Base-by-base conservation (phyloP, 2,888 invertebrate genomes). In the Sthenelais limicola region DNA sequence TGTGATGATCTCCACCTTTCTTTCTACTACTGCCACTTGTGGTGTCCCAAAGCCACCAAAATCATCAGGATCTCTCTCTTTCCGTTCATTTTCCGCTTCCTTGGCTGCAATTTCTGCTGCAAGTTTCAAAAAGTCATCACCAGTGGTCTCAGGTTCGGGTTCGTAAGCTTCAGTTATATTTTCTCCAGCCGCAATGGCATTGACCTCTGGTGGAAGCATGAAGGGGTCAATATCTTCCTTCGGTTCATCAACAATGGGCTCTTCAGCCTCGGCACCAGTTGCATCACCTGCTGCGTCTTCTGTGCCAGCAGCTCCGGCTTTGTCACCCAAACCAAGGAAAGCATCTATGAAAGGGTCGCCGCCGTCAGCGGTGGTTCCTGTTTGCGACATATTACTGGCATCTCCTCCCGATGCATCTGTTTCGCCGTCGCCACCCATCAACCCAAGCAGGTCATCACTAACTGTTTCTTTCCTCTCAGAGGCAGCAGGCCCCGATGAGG, bases 311-410 rank as follows among this genome's bases (percentile, higher is more conserved):
- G 72, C 38, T 47, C 30, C 51, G 26, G 54, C 32, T 35, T 62
- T 69, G 26, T 47, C 56, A 33, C n/a, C 30, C 24, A 73, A 56
- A 3, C 73, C 73, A 1, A 73, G 73, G 51, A 73, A 73, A 4
- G 69, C 73, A 51, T 73, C 73, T 12, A 73, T 47, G 21, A 70
- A 51, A 26, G 43, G 58, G 18, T 71, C 70, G n/a, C 18, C 9
- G 24, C n/a, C 26, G 54, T 51, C 52, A 26, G 21, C 26, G n/a
- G 28, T 43, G 3, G 28, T 21, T 18, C 38, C 33, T 38, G 52
- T 70, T 2, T 56, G 49, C 21, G 70, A 70, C 35, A 70, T 38
- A 28, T 15, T 28, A 5, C 35, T 18, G 12, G 35, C 56, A n/a
- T 70, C 70, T 62, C 24, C 18, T 12, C 32, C 21, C 3, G 30